Base-by-base conservation (phyloP, 2,113 vertebrate genomes). In the Colaptes auratus region DNA sequence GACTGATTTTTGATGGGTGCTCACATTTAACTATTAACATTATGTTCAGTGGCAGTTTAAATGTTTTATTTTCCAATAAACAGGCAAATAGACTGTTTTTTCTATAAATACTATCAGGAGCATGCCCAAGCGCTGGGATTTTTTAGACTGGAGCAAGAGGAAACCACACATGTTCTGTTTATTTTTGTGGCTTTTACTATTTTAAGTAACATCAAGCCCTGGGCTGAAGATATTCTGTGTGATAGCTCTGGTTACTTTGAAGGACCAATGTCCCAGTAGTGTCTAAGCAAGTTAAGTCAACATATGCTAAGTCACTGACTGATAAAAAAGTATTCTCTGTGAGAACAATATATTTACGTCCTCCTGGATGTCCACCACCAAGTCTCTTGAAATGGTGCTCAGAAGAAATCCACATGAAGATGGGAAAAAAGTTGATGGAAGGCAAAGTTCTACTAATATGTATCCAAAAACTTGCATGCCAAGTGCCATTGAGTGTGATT, bases 51-150 rank as follows among this genome's bases (percentile, higher is more conserved):
- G 69, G 88, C 93, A 86, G 79, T 52, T 71, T 93, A 91, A 92
- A 93, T 92, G 85, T 92, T 93, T 93, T 92, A 88, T 96, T 96
- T 93, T 86, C 95, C 96, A 86, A 96, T 82, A 95, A 93, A 93
- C 81, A 92, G 60, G 95, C 31, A 46, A 93, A 92, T 67, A 84
- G 61, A 65, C 75, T 86, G 67, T 91, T 94, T 95, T 93, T 95
- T 96, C 94, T 95, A 81, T 85, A 96, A 97, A 85, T 92, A 87
- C 66, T 89, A 83, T 84, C 78, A 59, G 50, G 69, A 96, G 89
- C 88, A 79, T 96, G 91, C 85, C 81, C 56, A 75, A 91, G 82
- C 93, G 70, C 86, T 60, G 50, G 63, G 77, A 84, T 90, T 95
- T 96, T 94, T 93, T 76, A 77, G 74, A 89, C 77, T 61, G 80